These are phyloP conservation scores for Listronotus oregonensis DNA, from an alignment of 1,140 invertebrate species.

Conservation along the genomic window DNA sequence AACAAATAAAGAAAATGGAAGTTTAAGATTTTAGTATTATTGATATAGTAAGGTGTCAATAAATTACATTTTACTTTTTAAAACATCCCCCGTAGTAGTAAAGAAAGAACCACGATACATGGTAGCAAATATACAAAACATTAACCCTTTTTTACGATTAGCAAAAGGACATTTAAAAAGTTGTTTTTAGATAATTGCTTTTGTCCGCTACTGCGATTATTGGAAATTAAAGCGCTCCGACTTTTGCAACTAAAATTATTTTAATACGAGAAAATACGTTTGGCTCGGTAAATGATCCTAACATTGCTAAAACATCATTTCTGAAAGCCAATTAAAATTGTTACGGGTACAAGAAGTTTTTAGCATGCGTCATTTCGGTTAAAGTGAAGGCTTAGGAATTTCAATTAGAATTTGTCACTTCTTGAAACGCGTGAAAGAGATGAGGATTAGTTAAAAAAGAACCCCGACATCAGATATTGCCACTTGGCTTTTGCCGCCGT, in stretches of 20 bases:
- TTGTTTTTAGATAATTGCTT: constrained; percentile 16
- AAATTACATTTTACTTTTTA: too few species aligned
- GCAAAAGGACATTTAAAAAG: too few species aligned
- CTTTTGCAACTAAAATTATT: constrained; percentile 31
- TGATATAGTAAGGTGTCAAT: too few species aligned
- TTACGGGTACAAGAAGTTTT: constrained; percentile 44
- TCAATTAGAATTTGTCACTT: constrained; percentile 55
- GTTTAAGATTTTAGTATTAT: too few species aligned
- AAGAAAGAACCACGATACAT: too few species aligned
- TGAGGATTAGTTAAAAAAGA: constrained; percentile 40
- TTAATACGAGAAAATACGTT: constrained; percentile 34
- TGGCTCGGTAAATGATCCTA: constrained; percentile 33
- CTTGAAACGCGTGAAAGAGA: constrained; percentile 48
- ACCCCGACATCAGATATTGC: constrained; percentile 12
- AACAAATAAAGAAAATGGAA: too few species aligned
- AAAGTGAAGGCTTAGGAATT: constrained; percentile 51
- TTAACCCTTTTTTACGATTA: too few species aligned
- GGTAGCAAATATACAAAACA: too few species aligned
- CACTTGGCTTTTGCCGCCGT: not conserved
- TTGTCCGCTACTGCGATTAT: constrained; percentile 17
- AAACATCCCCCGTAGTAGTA: too few species aligned
- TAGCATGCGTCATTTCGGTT: constrained; percentile 48
- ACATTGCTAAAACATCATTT: constrained; percentile 40
- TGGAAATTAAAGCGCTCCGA: constrained; percentile 31
- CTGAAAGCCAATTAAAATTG: constrained; percentile 53